phyloP scores from a whole-genome alignment of 2,113 vertebrate species.

The Coracopsis vasa region DNA sequence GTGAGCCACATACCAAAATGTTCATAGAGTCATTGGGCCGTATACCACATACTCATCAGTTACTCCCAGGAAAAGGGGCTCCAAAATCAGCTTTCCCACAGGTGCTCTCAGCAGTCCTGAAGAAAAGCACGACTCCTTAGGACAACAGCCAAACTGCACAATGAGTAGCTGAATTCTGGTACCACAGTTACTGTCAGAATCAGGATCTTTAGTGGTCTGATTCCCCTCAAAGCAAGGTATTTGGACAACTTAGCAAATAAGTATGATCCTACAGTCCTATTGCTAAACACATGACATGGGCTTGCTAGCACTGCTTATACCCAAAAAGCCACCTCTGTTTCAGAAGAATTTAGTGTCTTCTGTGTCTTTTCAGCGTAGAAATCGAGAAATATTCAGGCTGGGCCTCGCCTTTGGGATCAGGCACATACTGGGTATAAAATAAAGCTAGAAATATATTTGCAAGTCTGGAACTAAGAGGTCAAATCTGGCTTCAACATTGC shows the following conservation, averaged over 20 bases:
- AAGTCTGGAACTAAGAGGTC: background rate
- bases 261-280: background rate
- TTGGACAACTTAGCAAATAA: background rate
- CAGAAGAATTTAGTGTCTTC: background rate
- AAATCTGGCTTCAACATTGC: background rate
- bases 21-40: background rate
- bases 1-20: background rate
- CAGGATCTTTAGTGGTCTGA: background rate
- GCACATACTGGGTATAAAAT: background rate
- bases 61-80: background rate
- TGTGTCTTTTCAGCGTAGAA: background rate
- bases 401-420: rapidly evolving
- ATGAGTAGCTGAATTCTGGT: background rate
- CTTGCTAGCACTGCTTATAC: background rate
- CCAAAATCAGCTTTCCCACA: background rate
- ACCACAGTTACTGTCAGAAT: background rate
- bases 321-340: background rate
- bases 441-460: background rate
- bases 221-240: background rate
- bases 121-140: background rate
- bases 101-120: background rate
- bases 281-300: background rate
- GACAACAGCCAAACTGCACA: background rate
- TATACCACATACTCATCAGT: background rate
- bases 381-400: background rate